Evolutionary conservation across 2,888 invertebrate species (phyloP).

Genomic region (Eristalinus sepulchralis): DNA sequence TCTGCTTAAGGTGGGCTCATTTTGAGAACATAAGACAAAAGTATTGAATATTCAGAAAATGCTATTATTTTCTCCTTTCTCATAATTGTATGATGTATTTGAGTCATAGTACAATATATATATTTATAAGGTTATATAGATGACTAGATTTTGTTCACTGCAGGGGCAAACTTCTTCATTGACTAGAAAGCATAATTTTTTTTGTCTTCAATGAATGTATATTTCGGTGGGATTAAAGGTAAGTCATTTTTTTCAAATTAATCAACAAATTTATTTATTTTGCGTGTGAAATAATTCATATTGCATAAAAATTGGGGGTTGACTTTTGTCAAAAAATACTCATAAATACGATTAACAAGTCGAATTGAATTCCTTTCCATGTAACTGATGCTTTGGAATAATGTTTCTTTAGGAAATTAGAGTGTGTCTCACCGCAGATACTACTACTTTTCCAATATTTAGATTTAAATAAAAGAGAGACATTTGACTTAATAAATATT

Average conservation of each 20-base stretch:
- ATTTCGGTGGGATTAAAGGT: conserved; percentile 69
- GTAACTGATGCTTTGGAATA: no score
- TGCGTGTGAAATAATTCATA: no score
- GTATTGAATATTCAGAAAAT: conserved; percentile 70
- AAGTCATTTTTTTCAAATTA: not conserved
- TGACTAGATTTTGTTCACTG: conserved; percentile 48
- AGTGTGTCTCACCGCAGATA: no score
- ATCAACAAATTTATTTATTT: not conserved
- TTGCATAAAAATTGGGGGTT: no score
- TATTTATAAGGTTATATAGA: conserved; percentile 30
- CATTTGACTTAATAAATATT: not conserved
- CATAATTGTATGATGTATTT: conserved; percentile 14
- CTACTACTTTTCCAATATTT: no score
- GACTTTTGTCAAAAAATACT: no score
- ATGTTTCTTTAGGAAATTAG: no score
- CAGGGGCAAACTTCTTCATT: conserved; percentile 54
- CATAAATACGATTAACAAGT: no score
- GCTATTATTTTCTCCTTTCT: conserved; percentile 11
- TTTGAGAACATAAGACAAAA: conserved; percentile 47
- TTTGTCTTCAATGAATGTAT: conserved; percentile 24
- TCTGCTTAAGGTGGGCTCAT: conserved; percentile 64
- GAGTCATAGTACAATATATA: conserved; percentile 31
- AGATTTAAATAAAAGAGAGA: no score
- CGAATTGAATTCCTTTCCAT: no score
- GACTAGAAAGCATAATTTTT: conserved; percentile 55